Base-by-base conservation (phyloP, 2,113 vertebrate species). In the Ascaphus truei region DNA sequence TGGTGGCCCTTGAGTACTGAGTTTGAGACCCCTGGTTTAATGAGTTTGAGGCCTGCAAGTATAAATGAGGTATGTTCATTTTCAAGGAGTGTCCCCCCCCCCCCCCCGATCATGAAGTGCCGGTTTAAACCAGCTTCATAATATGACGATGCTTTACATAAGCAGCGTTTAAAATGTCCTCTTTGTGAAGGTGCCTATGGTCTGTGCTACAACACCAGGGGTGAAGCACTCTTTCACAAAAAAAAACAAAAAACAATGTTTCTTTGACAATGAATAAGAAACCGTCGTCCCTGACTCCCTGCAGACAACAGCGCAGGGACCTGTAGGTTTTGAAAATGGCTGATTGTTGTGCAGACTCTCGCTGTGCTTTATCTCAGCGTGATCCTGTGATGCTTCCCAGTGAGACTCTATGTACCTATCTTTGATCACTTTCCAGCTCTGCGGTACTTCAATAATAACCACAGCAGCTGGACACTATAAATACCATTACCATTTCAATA, bases 261-360 rank as follows among this genome's bases (percentile, higher is more conserved):
- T 51, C 27, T 51, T 30, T 36, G 45, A 30, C 45, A 26, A 51
- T 51, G 43, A 63, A 25, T 26, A 51, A 41, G 48, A 51, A 51
- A n/a, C n/a, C n/a, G n/a, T n/a, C n/a, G n/a, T n/a, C 45, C 50
- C 22, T 36, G 15, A 30, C 23, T 63, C 30, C 45, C 29, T 15
- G 33, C 31, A 25, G 61, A 29, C 45, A n/a, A 34, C 47, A 8
- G n/a, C 7, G 48, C 15, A 30, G 33, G 31, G 36, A 25, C 30
- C 30, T 25, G 61, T 45, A 47, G 45, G 61, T 15, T 33, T 55
- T 33, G 47, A 23, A 51, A 53, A 53, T 53, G 11, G 23, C 45
- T 39, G 62, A 65, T 65, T 53, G 48, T 65, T 33, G 52, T 52
- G 27, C 62, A 52, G 62, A 20, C 34, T 31, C 36, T 53, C n/a